Conservation (phyloP, 2,888 invertebrate genomes). For the Caprella mutica region DNA sequence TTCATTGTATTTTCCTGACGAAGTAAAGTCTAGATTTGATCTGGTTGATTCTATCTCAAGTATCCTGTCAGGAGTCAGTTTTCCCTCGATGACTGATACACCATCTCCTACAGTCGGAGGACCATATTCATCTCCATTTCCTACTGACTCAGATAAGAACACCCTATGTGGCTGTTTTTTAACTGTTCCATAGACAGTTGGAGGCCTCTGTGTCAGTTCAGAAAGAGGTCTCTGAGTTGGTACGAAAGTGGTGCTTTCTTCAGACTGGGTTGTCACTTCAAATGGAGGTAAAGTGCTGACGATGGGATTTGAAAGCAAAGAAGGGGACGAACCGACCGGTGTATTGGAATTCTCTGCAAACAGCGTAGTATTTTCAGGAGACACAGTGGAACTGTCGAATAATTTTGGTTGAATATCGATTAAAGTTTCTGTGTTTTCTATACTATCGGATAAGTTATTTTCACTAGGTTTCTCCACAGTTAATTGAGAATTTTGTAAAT, state of each 20-base stretch:
- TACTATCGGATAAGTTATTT: too few relatives aligned
- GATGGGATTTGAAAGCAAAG: background rate
- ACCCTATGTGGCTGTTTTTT: background rate
- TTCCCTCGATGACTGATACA: slow-evolving; percentile 4
- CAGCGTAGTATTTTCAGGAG: too few relatives aligned
- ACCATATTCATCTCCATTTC: background rate
- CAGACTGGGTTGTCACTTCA: background rate
- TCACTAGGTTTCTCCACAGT: too few relatives aligned
- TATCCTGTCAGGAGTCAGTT: background rate
- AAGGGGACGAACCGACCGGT: background rate
- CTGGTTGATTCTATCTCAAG: too few relatives aligned
- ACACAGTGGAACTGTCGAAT: too few relatives aligned
- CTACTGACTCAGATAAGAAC: background rate
- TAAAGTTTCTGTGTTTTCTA: too few relatives aligned
- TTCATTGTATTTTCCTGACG: too few relatives aligned
- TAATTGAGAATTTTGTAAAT: too few relatives aligned
- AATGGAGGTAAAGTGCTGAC: background rate
- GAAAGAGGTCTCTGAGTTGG: background rate
- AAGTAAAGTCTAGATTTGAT: too few relatives aligned
- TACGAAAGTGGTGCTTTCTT: too few relatives aligned
- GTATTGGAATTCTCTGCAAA: too few relatives aligned
- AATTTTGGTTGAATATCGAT: too few relatives aligned
- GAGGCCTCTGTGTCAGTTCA: background rate
- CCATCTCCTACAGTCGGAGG: slow-evolving; percentile 6
- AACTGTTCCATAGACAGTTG: background rate